Conservation (phyloP, 2,797 vertebrate species). For the Macroramphosus scolopax region DNA sequence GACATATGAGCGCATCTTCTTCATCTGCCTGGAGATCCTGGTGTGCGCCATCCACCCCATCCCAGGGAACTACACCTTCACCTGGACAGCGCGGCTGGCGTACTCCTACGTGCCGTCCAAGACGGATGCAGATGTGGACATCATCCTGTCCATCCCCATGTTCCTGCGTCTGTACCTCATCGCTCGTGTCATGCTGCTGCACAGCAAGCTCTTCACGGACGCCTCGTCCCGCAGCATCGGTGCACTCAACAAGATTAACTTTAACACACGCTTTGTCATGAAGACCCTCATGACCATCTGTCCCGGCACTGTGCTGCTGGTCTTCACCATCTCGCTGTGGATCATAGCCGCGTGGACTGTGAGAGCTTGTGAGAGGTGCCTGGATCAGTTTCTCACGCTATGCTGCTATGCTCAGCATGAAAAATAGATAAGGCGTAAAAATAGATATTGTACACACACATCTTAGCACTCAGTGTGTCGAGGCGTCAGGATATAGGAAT, state of each 20-base stretch:
- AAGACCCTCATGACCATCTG: conserved; percentile 99
- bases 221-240: conserved; percentile 99
- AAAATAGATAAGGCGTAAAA: conserved; percentile 68
- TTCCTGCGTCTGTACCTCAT: conserved; percentile 99
- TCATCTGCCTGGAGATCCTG: conserved; percentile 99
- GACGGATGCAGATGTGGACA: conserved; percentile 98
- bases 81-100: conserved; percentile 97
- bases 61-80: conserved; percentile 99
- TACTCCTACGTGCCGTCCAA: conserved; percentile 94
- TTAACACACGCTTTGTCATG: conserved; percentile 99
- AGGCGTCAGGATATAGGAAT: conserved; percentile 23
- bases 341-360: conserved; percentile 99
- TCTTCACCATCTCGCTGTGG: conserved; percentile 99
- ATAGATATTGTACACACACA: conserved; percentile 44
- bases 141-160: conserved; percentile 99
- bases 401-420: conserved; percentile 46
- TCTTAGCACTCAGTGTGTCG: conserved; percentile 15
- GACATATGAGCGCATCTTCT: conserved; percentile 99
- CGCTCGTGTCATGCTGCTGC: conserved; percentile 99
- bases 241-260: conserved; percentile 99
- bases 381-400: conserved; percentile 55
- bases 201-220: conserved; percentile 99
- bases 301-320: conserved; percentile 97
- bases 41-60: conserved; percentile 99
- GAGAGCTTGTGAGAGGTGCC: conserved; percentile 98